A percentile compares a stretch with the other conserved stretches of the same genome.
phyloP scores from a whole-genome alignment of 2,113 vertebrate genomes.

The Tautogolabrus adspersus region DNA sequence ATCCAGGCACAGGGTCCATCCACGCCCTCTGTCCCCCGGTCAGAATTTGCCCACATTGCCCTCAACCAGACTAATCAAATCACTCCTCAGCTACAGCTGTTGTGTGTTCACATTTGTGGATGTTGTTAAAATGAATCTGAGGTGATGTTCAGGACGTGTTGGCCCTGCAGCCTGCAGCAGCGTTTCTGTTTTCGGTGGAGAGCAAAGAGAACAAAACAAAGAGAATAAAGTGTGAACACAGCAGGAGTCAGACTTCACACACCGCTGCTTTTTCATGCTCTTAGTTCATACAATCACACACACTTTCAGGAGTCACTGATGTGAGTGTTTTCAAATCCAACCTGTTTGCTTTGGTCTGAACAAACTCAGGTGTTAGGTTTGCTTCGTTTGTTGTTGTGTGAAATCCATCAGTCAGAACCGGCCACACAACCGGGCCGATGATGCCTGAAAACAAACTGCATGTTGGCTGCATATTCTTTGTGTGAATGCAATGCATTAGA shows the following conservation, averaged over 20 bases:
- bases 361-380: background rate
- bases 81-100: slow-evolving; percentile 27
- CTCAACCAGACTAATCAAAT: slow-evolving; percentile 11
- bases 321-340: background rate
- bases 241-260: background rate
- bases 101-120: background rate
- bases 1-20: slow-evolving; percentile 28
- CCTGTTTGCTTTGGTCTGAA: slow-evolving; percentile 2
- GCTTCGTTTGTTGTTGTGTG: background rate
- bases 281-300: slow-evolving; percentile 1
- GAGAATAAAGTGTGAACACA: background rate
- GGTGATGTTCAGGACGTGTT: slow-evolving; percentile 3
- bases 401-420: slow-evolving; percentile 1
- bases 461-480: background rate
- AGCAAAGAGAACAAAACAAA: background rate
- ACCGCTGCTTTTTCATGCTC: background rate
- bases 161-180: background rate
- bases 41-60: slow-evolving; percentile 52
- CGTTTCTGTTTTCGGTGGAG: background rate
- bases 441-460: background rate
- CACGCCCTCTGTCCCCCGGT: slow-evolving; percentile 58
- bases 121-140: slow-evolving; percentile 13
- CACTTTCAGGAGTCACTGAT: background rate
- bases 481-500: background rate
- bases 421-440: too few species aligned